phyloP scores from a whole-genome alignment of 2,888 invertebrate species.

The Anaspis maculata region DNA sequence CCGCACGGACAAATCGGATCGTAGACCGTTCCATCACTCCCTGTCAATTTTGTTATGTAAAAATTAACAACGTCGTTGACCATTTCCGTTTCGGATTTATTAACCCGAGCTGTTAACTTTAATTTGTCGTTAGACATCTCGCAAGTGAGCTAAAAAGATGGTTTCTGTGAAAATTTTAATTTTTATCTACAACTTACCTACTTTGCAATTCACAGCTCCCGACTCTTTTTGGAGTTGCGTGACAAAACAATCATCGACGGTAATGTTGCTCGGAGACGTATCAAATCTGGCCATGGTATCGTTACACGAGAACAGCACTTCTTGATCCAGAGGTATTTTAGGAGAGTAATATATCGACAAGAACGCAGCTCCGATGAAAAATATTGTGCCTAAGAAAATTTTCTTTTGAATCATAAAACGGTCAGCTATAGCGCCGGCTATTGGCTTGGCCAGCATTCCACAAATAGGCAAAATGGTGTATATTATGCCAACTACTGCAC shows the following conservation, averaged over 20 bases:
- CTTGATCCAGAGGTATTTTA: constrained; percentile 44
- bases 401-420: constrained; percentile 64
- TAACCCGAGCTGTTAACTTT: constrained; percentile 42
- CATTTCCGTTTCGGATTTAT: constrained; percentile 18
- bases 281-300: constrained; percentile 48
- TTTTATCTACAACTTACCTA: too few relatives aligned
- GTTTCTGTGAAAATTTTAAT: too few relatives aligned
- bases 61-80: constrained; percentile 15
- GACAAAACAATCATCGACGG: constrained; percentile 43
- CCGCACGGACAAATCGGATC: constrained; percentile 23
- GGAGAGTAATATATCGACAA: constrained; percentile 68
- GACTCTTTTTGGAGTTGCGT: too few relatives aligned
- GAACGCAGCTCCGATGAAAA: constrained; percentile 61
- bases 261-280: constrained; percentile 45
- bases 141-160: too few relatives aligned
- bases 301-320: constrained; percentile 56
- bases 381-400: constrained; percentile 66
- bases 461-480: constrained; percentile 70
- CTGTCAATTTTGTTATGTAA: too few relatives aligned
- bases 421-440: constrained; percentile 77
- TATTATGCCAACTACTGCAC: constrained; percentile 67
- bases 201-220: too few relatives aligned
- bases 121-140: too few relatives aligned
- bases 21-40: constrained; percentile 19
- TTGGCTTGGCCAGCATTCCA: constrained; percentile 71